phyloP scores from a whole-genome alignment of 2,797 vertebrate species.

The Aulostomus chinensis region DNA sequence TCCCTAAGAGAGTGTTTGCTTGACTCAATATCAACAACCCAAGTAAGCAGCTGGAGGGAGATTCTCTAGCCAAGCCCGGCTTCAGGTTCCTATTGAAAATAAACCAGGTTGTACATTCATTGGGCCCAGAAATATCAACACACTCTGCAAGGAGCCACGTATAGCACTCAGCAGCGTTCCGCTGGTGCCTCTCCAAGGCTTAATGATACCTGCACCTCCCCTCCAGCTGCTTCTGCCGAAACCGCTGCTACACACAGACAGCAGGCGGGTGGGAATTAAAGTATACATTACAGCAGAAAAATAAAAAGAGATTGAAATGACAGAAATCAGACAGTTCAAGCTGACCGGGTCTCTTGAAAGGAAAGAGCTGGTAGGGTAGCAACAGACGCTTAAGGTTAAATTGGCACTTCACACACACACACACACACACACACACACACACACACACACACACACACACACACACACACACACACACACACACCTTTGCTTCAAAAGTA shows the following conservation, averaged over 20 bases:
- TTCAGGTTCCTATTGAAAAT: conserved; percentile 77
- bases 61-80: conserved; percentile 30
- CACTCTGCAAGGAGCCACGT: conserved; percentile 56
- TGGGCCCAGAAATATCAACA: conserved; percentile 73
- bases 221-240: conserved; percentile 80
- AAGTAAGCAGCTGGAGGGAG: conserved; percentile 60
- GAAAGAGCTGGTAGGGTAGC: conserved; percentile 80
- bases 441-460: conserved; percentile 11
- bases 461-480: not conserved
- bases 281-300: conserved; percentile 96
- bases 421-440: conserved; percentile 6
- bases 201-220: conserved; percentile 97
- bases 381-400: conserved; percentile 98
- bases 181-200: conserved; percentile 77
- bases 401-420: conserved; percentile 84
- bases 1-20: conserved; percentile 83
- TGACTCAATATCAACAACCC: conserved; percentile 79
- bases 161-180: conserved; percentile 60
- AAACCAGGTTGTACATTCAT: conserved; percentile 66
- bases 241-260: conserved; percentile 50
- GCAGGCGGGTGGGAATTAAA: conserved; percentile 85
- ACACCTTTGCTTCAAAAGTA: conserved; percentile 88
- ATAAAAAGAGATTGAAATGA: conserved; percentile 95
- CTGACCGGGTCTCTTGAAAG: conserved; percentile 98
- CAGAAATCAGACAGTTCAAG: conserved; percentile 99